phyloP scores from a whole-genome alignment of 2,797 vertebrate species.

The Lutjanus campechanus region DNA sequence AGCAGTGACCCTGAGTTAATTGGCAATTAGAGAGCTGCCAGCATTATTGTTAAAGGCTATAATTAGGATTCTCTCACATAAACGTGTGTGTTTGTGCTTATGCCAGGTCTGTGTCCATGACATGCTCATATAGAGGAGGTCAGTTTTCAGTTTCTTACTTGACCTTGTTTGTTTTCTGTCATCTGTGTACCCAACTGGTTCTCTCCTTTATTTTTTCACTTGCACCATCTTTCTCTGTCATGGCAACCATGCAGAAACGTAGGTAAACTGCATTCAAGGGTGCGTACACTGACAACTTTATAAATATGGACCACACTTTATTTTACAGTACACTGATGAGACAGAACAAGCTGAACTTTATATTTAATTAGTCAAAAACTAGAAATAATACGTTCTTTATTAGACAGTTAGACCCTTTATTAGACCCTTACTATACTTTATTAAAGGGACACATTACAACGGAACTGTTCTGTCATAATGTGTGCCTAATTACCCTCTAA shows the following conservation, averaged over 20 bases:
- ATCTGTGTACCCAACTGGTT: constrained; percentile 30
- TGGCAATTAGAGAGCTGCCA: constrained; percentile 80
- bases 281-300: neutral
- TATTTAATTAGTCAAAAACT: too few relatives aligned
- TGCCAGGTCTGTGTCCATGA: constrained; percentile 41
- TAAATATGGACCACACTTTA: too few relatives aligned
- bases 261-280: neutral
- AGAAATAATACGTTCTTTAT: too few relatives aligned
- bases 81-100: constrained; percentile 48
- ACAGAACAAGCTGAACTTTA: too few relatives aligned
- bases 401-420: too few relatives aligned
- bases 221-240: constrained; percentile 14
- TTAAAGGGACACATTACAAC: too few relatives aligned
- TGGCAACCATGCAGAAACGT: constrained; percentile 30
- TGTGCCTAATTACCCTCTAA: too few relatives aligned
- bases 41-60: constrained; percentile 72
- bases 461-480: too few relatives aligned
- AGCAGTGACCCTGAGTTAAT: constrained; percentile 81
- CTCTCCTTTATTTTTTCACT: neutral
- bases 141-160: constrained; percentile 33
- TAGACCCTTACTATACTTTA: too few relatives aligned
- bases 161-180: constrained; percentile 41
- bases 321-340: too few relatives aligned
- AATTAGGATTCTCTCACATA: constrained; percentile 68
- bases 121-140: constrained; percentile 32